Evolutionary conservation across 2,113 vertebrate species (phyloP).

Genomic region (Stegastes partitus): DNA sequence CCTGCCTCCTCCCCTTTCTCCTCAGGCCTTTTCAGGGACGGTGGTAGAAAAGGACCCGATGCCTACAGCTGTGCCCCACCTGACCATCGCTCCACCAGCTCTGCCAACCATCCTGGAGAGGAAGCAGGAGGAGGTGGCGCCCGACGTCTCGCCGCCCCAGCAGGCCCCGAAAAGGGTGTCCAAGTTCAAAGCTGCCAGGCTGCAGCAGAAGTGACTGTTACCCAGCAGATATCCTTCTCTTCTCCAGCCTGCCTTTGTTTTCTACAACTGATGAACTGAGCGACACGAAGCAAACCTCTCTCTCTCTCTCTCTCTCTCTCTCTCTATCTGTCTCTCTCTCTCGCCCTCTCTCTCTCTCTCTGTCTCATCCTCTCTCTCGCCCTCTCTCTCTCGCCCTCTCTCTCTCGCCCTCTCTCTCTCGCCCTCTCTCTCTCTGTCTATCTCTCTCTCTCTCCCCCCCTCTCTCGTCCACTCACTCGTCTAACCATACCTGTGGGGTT

Average conservation of each 20-base stretch:
- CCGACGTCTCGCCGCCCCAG: slow-evolving; percentile 80
- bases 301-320: not conserved
- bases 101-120: slow-evolving; percentile 95
- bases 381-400: not conserved
- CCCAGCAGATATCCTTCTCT: not conserved
- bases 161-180: slow-evolving; percentile 83
- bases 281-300: not conserved
- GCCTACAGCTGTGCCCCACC: slow-evolving; percentile 83
- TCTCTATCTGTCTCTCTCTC: too few relatives aligned
- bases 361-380: too few relatives aligned
- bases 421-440: not conserved
- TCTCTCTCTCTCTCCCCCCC: not conserved
- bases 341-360: not conserved
- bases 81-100: slow-evolving; percentile 87
- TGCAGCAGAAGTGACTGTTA: slow-evolving; percentile 85
- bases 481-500: not conserved
- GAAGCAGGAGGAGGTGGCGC: slow-evolving; percentile 89
- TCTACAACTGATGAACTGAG: slow-evolving; percentile 6
- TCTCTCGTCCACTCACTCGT: slow-evolving; percentile 12
- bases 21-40: slow-evolving; percentile 97
- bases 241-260: not conserved
- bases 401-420: not conserved
- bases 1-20: too few relatives aligned
- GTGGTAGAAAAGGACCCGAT: slow-evolving; percentile 96
- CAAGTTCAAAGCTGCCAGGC: slow-evolving; percentile 96